These are phyloP conservation scores for Drosophila yakuba DNA, from an alignment of 1,140 invertebrate genomes.

Conservation along the genomic window DNA sequence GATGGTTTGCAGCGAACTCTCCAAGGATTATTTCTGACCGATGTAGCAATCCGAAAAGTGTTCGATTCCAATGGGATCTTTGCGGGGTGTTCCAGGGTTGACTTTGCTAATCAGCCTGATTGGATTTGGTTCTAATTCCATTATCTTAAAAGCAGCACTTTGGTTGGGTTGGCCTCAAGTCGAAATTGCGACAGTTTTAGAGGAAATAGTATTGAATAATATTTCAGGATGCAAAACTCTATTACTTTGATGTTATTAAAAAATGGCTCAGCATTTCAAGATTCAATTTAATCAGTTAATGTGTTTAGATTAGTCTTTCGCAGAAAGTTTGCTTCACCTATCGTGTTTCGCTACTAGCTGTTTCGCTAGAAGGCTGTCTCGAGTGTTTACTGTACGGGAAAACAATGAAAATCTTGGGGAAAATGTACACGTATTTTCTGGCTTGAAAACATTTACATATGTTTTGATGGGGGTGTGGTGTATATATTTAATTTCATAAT, in stretches of 20 bases:
- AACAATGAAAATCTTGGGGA: conserved; percentile 35
- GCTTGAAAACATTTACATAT: background rate
- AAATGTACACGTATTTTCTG: conserved; percentile 3
- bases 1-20: conserved; percentile 21
- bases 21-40: conserved; percentile 27
- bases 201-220: background rate
- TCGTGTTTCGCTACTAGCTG: no score
- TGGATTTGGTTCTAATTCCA: conserved; percentile 31
- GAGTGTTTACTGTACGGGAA: conserved; percentile 31
- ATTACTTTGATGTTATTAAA: no score
- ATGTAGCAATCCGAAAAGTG: conserved; percentile 28
- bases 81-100: conserved; percentile 11
- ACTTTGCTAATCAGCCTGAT: conserved; percentile 31
- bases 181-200: background rate
- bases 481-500: conserved; percentile 77
- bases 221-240: no score
- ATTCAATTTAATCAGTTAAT: no score
- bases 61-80: conserved; percentile 23
- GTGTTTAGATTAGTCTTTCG: background rate
- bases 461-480: conserved; percentile 16
- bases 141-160: conserved; percentile 10
- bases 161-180: background rate
- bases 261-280: background rate
- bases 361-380: background rate
- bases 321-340: no score